Evolutionary conservation across 2,888 invertebrate genomes (phyloP).

Genomic region (Meliscaeva auricollis): DNA sequence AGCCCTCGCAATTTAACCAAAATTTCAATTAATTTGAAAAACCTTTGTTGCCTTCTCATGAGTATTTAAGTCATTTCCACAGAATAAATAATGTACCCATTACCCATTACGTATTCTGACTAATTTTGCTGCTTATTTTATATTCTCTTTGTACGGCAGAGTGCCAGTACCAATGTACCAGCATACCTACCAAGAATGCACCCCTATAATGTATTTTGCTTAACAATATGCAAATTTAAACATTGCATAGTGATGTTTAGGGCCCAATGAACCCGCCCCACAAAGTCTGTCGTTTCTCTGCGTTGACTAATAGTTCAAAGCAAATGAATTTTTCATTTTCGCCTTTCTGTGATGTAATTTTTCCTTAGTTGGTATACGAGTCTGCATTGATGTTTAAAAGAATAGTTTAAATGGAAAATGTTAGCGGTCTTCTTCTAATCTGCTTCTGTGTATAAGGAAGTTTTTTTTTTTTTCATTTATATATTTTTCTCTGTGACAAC

Average conservation of each 20-base stretch:
- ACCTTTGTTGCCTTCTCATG: neutral
- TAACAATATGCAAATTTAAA: slow-evolving; percentile 48
- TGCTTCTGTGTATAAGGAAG: neutral
- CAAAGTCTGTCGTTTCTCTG: slow-evolving; percentile 1
- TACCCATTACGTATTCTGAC: no score
- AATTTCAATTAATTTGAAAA: no score
- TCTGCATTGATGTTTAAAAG: slow-evolving; percentile 16
- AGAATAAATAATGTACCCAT: neutral
- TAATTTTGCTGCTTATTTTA: no score
- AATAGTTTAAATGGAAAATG: slow-evolving; percentile 10
- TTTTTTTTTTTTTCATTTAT: neutral
- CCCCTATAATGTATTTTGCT: no score
- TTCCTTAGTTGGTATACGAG: no score
- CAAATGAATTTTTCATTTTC: slow-evolving; percentile 9
- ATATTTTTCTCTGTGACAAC: neutral
- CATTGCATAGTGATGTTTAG: slow-evolving; percentile 30
- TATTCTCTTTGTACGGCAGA: no score
- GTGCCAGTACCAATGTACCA: neutral
- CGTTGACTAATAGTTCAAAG: slow-evolving; percentile 12
- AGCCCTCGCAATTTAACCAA: no score
- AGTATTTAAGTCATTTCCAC: neutral
- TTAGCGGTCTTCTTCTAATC: slow-evolving; percentile 10
- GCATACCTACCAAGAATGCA: slow-evolving; percentile 3
- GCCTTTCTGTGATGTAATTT: neutral
- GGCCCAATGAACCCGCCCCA: slow-evolving; percentile 15